These are phyloP conservation scores for Dunckerocampus dactyliophorus DNA, from an alignment of 2,113 vertebrate species.

Conservation along the genomic window DNA sequence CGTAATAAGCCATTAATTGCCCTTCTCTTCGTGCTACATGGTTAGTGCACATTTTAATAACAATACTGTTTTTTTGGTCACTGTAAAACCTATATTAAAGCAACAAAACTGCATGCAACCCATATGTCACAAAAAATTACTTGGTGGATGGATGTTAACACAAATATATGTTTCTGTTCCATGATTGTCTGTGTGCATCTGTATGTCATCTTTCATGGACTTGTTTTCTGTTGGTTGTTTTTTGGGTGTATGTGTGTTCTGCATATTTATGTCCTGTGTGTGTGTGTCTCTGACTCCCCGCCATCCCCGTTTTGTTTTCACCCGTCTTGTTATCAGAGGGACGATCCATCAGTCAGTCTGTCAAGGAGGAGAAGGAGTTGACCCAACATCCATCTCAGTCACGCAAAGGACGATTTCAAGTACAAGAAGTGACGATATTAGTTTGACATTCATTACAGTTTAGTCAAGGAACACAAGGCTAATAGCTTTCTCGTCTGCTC, in stretches of 20 bases:
- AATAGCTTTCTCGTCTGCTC: conserved; percentile 6
- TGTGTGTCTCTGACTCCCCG: conserved; percentile 48
- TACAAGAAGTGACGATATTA: conserved; percentile 16
- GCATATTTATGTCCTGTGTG: conserved; percentile 46
- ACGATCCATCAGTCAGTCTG: conserved; percentile 43
- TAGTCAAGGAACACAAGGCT: neutral
- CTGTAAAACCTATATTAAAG: conserved; percentile 10
- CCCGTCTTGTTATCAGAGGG: conserved; percentile 62
- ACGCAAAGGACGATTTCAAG: conserved; percentile 70
- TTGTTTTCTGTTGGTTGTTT: conserved; percentile 37
- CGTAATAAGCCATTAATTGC: conserved; percentile 39
- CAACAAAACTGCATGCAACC: conserved; percentile 47
- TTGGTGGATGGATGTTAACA: conserved; percentile 43
- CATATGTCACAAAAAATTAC: conserved; percentile 28
- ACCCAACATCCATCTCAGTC: conserved; percentile 45
- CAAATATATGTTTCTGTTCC: conserved; percentile 46
- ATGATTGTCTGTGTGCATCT: conserved; percentile 47
- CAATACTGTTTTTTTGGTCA: neutral
- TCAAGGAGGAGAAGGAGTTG: conserved; percentile 50
- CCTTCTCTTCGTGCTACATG: conserved; percentile 31
- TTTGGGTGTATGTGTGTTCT: conserved; percentile 30
- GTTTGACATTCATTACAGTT: neutral
- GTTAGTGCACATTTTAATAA: conserved; percentile 22
- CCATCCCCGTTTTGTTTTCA: conserved; percentile 47
- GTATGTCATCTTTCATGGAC: conserved; percentile 20